phyloP scores from a whole-genome alignment of 2,888 invertebrate species.

The Brachyptera putata region DNA sequence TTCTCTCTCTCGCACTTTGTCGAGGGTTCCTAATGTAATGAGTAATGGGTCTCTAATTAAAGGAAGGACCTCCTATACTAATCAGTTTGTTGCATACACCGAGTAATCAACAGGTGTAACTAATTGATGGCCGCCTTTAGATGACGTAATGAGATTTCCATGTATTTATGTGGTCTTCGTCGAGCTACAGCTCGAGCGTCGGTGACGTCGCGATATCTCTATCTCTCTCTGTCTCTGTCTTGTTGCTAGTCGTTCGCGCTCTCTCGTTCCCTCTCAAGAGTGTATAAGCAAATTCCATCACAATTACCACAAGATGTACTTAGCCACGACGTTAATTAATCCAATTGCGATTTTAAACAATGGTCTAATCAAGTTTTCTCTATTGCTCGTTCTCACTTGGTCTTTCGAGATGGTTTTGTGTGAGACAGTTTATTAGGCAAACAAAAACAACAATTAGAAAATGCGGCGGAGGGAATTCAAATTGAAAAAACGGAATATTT shows the following conservation, averaged over 20 bases:
- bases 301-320: conserved; percentile 31
- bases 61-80: conserved; percentile 7
- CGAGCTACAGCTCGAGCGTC: not conserved
- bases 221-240: conserved; percentile 3
- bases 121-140: conserved; percentile 6
- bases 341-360: conserved; percentile 33
- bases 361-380: conserved; percentile 29
- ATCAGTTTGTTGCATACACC: conserved; percentile 4
- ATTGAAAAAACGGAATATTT: too few species aligned
- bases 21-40: not conserved
- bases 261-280: not conserved
- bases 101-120: conserved; percentile 9
- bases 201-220: not conserved
- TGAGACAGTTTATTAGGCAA: too few species aligned
- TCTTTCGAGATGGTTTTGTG: too few species aligned
- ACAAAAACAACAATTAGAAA: too few species aligned
- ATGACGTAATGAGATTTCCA: conserved; percentile 19
- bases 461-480: too few species aligned
- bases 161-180: conserved; percentile 19
- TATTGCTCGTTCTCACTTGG: not conserved
- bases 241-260: too few species aligned
- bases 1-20: not conserved
- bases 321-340: conserved; percentile 28
- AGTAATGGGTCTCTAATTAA: conserved; percentile 12
- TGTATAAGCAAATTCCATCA: conserved; percentile 27